Base-by-base conservation (phyloP, 2,888 invertebrate genomes). In the Empis livida region DNA sequence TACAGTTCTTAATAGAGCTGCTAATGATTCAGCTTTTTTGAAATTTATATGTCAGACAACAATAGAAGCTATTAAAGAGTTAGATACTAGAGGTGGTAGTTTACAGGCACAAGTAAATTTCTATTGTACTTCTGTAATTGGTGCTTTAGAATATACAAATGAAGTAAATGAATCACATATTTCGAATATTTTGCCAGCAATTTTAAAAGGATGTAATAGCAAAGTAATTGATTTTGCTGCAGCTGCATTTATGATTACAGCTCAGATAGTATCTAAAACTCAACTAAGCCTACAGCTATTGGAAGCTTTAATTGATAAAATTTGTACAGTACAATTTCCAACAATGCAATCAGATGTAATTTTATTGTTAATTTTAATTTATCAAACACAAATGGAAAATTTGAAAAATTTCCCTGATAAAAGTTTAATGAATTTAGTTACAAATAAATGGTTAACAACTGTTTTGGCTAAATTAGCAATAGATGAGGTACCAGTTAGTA, bases 71-170 rank as follows among this genome's bases (percentile, higher is more conserved):
- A 75, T 86, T 0, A 74, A 77, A 45, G 74, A 75, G 51, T 76
- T 78, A 61, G 74, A 72, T 2, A 68, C 74, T 4, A 71, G 77
- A 50, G 78, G 81, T 0, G 67, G 73, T 37, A 71, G 76, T 37
- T 66, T 89, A 10, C 80, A 79, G 45, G 80, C 84, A 0, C 73
- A 87, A 2, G 82, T 84, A 59, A 84, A 84, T 10, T 93, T 93
- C 67, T 90, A 84, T 61, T 82, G 85, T 44, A 80, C 84, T 13
- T 77, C 83, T 0, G 71, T 84, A 0, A 74, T 86, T 32, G 88
- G 87, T 5, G 77, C 79, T 31, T 71, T 88, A 11, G 78, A 84
- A 49, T 70, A 73, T 35, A 67, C 72, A 0, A 61, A 72, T 39
- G 62, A 65, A 46, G 60, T 82, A 9, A 70, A 76, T 44, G 83